Conservation (phyloP, 2,888 invertebrate species). For the Siphlonurus alternatus region DNA sequence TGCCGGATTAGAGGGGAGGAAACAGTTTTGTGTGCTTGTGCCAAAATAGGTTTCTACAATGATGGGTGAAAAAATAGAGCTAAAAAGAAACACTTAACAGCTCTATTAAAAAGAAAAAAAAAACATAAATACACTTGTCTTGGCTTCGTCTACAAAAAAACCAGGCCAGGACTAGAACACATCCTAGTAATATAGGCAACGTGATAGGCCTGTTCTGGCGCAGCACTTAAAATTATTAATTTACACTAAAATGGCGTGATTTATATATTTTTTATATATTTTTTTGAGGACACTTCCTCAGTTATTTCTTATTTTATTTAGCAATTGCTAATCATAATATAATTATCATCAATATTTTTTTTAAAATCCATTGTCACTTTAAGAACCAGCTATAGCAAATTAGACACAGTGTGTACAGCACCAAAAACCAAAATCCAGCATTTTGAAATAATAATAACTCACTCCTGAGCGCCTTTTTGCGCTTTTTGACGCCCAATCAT, state of each 20-base stretch:
- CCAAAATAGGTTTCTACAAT: background rate
- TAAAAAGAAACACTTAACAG: too few species aligned
- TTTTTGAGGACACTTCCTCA: background rate
- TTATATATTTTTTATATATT: background rate
- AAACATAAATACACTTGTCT: background rate
- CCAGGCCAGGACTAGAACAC: background rate
- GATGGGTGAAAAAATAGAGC: background rate
- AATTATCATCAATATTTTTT: background rate
- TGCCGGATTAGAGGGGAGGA: background rate
- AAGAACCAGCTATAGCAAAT: background rate
- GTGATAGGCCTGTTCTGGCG: background rate
- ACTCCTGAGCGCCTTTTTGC: background rate
- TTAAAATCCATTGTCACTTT: background rate
- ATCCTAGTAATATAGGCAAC: background rate
- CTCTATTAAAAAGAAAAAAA: background rate
- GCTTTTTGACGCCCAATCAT: background rate
- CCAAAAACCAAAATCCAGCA: background rate
- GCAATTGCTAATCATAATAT: too few species aligned
- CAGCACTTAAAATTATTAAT: background rate
- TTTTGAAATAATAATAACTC: background rate
- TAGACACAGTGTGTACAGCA: background rate
- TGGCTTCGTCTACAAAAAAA: background rate
- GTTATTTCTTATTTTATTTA: background rate
- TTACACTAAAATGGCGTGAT: background rate
- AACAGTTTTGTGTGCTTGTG: background rate